Evolutionary conservation across 1,140 invertebrate species (phyloP).

Genomic region (Drosophila kepulauana): DNA sequence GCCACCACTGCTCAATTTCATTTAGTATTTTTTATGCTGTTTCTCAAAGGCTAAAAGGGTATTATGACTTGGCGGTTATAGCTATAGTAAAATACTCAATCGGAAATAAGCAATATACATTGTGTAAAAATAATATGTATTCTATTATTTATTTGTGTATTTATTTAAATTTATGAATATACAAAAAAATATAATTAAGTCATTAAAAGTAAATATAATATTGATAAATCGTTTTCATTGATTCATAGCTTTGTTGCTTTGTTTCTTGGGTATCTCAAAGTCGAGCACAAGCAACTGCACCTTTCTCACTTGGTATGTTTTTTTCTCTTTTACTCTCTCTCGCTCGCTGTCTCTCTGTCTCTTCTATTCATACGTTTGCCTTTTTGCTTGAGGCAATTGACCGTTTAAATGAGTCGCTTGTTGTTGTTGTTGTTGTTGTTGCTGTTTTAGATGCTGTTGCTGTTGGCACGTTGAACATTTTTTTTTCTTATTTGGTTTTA

Average conservation of each 20-base stretch:
- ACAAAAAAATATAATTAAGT: no score
- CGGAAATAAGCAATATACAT: no score
- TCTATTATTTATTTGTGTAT: no score
- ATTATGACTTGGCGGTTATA: no score
- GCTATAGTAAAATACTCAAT: no score
- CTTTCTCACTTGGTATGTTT: constrained; percentile 15
- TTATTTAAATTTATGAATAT: no score
- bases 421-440: constrained; percentile 16
- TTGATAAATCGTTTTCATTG: no score
- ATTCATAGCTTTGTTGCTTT: no score
- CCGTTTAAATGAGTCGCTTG: constrained; percentile 74
- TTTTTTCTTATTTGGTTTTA: constrained; percentile 41
- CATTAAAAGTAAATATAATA: no score
- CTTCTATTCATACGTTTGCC: constrained; percentile 58
- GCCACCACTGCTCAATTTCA: constrained; percentile 37
- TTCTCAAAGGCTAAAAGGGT: background rate
- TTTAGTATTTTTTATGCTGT: constrained; percentile 7
- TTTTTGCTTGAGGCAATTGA: constrained; percentile 76
- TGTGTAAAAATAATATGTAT: no score
- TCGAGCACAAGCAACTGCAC: no score
- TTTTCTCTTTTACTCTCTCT: constrained; percentile 11
- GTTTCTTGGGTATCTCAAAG: no score
- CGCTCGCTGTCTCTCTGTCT: constrained; percentile 37
- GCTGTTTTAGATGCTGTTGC: constrained; percentile 40
- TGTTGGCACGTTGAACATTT: constrained; percentile 41